Percentiles rank a stretch among this genome's conserved stretches.
These are phyloP conservation scores for Agrypnus murinus DNA, from an alignment of 2,888 invertebrate species.

Conservation along the genomic window DNA sequence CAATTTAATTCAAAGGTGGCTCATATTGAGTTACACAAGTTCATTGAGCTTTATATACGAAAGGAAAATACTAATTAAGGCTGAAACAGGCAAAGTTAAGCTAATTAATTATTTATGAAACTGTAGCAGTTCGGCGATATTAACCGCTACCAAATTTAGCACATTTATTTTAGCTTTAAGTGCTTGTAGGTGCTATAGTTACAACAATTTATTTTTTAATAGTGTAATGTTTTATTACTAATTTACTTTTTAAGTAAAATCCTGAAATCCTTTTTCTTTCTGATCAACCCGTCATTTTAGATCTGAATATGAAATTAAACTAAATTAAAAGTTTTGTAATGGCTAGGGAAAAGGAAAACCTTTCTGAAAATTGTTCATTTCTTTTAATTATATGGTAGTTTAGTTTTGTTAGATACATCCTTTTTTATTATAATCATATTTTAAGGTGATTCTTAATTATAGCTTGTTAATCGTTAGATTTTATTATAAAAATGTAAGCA, in stretches of 20 bases:
- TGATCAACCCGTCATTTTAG: too few species aligned
- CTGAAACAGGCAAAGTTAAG: neutral
- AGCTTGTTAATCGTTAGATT: too few species aligned
- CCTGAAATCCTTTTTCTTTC: too few species aligned
- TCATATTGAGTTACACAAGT: neutral
- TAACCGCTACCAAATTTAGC: conserved; percentile 3
- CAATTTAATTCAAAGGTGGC: neutral
- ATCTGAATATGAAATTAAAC: too few species aligned
- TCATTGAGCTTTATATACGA: neutral
- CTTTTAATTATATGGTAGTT: too few species aligned
- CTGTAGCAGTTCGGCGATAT: conserved; percentile 9
- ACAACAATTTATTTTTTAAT: neutral
- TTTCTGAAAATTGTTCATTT: too few species aligned
- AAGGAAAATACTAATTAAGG: conserved; percentile 16
- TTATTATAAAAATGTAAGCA: too few species aligned
- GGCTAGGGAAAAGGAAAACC: too few species aligned
- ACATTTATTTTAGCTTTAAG: neutral
- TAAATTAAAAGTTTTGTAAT: too few species aligned
- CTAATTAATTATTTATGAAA: conserved; percentile 3
- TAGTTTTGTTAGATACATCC: too few species aligned
- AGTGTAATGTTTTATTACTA: neutral
- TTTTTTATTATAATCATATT: too few species aligned
- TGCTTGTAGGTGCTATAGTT: neutral
- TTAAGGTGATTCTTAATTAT: too few species aligned
- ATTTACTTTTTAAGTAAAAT: neutral